phyloP scores from a whole-genome alignment of 2,888 invertebrate species.

The Ceramica pisi region DNA sequence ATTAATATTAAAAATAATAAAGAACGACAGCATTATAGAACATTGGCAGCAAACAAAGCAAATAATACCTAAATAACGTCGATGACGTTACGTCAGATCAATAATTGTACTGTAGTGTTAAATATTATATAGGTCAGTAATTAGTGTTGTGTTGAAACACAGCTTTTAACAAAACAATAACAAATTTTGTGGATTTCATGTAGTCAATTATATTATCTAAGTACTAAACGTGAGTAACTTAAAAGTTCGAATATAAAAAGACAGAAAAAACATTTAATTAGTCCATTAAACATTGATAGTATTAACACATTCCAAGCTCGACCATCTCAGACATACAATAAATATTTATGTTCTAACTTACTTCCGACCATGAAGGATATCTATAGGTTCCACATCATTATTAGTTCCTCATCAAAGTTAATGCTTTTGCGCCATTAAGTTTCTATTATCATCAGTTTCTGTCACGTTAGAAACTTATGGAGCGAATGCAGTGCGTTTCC shows the following conservation, averaged over 20 bases:
- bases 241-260: neutral
- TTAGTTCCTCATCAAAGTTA: too few relatives aligned
- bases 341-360: slow-evolving; percentile 34
- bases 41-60: neutral
- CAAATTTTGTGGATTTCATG: neutral
- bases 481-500: neutral
- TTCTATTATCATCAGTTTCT: neutral
- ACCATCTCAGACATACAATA: slow-evolving; percentile 48
- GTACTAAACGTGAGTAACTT: neutral
- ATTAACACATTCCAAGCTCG: slow-evolving; percentile 72
- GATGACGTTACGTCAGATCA: too few relatives aligned
- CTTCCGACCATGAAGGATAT: slow-evolving; percentile 12
- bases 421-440: neutral
- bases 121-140: neutral
- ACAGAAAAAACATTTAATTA: slow-evolving; percentile 11
- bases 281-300: slow-evolving; percentile 47
- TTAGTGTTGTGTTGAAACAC: neutral
- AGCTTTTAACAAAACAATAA: neutral
- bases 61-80: neutral
- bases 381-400: neutral
- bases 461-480: slow-evolving; percentile 16
- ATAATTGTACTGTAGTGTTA: slow-evolving; percentile 3
- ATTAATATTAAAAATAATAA: neutral
- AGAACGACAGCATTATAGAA: neutral
- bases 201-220: neutral